phyloP scores from a whole-genome alignment of 1,140 invertebrate genomes.

The Ganaspis sp. region DNA sequence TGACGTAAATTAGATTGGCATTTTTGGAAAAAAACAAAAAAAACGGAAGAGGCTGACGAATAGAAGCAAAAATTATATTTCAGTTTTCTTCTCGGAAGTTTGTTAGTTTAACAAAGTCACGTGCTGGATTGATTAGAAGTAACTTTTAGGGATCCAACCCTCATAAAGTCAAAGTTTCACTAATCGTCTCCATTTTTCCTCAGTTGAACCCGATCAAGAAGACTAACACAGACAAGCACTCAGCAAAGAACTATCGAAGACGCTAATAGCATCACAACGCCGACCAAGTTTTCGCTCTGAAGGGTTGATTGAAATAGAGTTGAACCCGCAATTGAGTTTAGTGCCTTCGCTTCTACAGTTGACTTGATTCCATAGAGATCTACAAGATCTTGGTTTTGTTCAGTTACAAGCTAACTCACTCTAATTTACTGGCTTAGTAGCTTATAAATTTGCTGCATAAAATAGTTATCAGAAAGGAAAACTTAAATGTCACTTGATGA shows the following conservation, averaged over 20 bases:
- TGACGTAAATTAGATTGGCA: too few species aligned
- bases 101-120: background rate
- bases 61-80: background rate
- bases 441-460: background rate
- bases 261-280: conserved; percentile 21
- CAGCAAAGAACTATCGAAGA: conserved; percentile 26
- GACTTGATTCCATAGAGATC: background rate
- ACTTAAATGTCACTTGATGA: conserved; percentile 9
- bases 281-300: background rate
- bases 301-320: conserved; percentile 28
- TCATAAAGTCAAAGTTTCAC: conserved; percentile 1
- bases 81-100: too few species aligned
- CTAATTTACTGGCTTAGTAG: too few species aligned
- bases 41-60: too few species aligned
- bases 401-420: background rate
- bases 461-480: background rate
- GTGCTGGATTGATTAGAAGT: background rate
- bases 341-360: background rate
- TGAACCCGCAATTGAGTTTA: conserved; percentile 24
- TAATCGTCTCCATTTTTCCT: background rate
- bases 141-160: conserved; percentile 7
- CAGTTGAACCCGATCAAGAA: conserved; percentile 6
- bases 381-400: background rate
- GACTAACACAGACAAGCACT: conserved; percentile 11
- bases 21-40: too few species aligned